Evolutionary conservation across 2,888 invertebrate species (phyloP), one percentile per base, ranked within the genome.

Genomic region (Plagodis dolabraria): DNA sequence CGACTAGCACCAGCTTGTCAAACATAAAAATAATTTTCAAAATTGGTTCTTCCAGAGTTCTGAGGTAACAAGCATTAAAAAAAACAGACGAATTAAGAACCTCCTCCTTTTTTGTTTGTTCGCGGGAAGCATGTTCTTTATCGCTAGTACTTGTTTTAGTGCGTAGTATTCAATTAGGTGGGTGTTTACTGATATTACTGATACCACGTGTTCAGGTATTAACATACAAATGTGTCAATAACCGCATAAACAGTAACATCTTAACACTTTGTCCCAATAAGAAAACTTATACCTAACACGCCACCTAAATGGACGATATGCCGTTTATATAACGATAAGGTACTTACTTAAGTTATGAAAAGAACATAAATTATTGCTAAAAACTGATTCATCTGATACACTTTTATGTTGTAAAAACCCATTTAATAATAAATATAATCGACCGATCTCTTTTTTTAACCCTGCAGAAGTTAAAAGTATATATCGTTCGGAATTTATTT

Each of bases 171-270:
- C 54, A 42, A 51, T 47, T 33, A 44, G n/a, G 46, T 60, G 40
- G 43, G 49, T 57, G 48, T 51, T 55, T 53, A 64, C 60, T 58
- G 46, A 49, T 60, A 63, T 63, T 68, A 62, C 57, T 52, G 48
- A 70, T 57, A 69, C 69, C 70, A 70, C 70, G 69, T 66, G 70
- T 35, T 33, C 7, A 11, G 45, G 34, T 48, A 67, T 63, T 64
- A 57, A 36, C 62, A 65, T 63, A 57, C 46, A 42, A 65, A 65
- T 57, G 46, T 46, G n/a, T 46, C 33, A 49, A 47, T 55, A 51
- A 36, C 49, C 53, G 33, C 6, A 0, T 45, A 34, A 40, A 40
- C 40, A 10, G 2, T 10, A 10, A 10, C 10, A 40, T 40, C 10
- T 40, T 10, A 45, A 22, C 45, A n/a, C n/a, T 11, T 12, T 38